Conservation (phyloP, 2,888 invertebrate species). For the Amblyjoppa fuscipennis region DNA sequence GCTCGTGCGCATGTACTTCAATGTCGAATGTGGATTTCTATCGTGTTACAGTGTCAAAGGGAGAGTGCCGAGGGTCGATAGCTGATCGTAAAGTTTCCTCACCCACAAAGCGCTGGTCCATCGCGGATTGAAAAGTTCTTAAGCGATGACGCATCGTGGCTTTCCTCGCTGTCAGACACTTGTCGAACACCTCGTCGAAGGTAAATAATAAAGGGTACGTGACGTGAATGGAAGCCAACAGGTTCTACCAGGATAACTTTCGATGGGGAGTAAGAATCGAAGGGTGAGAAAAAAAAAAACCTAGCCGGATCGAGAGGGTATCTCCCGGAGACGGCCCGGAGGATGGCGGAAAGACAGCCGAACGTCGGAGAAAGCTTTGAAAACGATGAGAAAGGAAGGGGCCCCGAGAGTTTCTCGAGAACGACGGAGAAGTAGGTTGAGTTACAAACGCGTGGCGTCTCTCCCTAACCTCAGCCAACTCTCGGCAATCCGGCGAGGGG, state of each 20-base stretch:
- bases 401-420: slow-evolving; percentile 42
- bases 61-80: neutral
- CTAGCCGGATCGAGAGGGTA: slow-evolving; percentile 39
- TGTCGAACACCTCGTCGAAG: slow-evolving; percentile 49
- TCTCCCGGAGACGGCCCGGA: slow-evolving; percentile 37
- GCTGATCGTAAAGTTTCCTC: neutral
- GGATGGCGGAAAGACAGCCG: slow-evolving; percentile 39
- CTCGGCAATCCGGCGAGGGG: slow-evolving; percentile 75
- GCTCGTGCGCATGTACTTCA: neutral
- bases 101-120: slow-evolving; percentile 1
- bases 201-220: slow-evolving; percentile 47
- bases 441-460: slow-evolving; percentile 73
- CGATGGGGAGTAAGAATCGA: slow-evolving; percentile 55
- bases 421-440: slow-evolving; percentile 68
- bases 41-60: slow-evolving; percentile 6
- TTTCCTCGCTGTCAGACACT: slow-evolving; percentile 1
- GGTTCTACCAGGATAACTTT: slow-evolving; percentile 46
- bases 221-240: slow-evolving; percentile 59
- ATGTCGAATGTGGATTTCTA: neutral
- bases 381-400: slow-evolving; percentile 48
- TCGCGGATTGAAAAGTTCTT: slow-evolving; percentile 46
- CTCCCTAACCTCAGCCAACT: slow-evolving; percentile 83
- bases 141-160: slow-evolving; percentile 26
- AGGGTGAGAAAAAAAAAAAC: slow-evolving; percentile 56
- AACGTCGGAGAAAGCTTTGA: slow-evolving; percentile 41